phyloP scores from a whole-genome alignment of 2,797 vertebrate species.

The Trematomus bernacchii region DNA sequence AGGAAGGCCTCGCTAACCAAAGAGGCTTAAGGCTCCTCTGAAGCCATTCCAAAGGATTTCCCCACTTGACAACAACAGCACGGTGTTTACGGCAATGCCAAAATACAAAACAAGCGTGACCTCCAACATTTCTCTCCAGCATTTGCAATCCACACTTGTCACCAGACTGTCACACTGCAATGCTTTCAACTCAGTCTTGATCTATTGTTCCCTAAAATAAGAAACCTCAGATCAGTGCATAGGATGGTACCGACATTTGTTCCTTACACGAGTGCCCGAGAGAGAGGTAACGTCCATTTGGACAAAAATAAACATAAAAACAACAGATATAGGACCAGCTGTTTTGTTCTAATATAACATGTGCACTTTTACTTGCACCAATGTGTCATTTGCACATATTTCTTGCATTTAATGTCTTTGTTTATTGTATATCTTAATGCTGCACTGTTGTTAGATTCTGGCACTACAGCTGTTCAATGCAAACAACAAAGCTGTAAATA shows the following conservation, averaged over 20 bases:
- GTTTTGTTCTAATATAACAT: too few relatives aligned
- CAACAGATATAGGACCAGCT: not conserved
- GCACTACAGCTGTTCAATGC: too few relatives aligned
- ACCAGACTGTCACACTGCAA: conserved; percentile 78
- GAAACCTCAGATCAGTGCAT: conserved; percentile 17
- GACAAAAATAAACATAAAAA: not conserved
- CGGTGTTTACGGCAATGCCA: conserved; percentile 81
- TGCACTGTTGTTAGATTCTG: too few relatives aligned
- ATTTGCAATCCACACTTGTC: conserved; percentile 81
- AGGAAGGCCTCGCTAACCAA: conserved; percentile 79
- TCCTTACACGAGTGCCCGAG: conserved; percentile 48
- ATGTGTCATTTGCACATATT: too few relatives aligned
- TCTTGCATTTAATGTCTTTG: too few relatives aligned
- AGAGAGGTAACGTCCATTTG: conserved; percentile 33
- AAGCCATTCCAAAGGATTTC: conserved; percentile 87
- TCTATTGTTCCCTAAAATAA: conserved; percentile 55
- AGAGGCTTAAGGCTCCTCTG: conserved; percentile 85
- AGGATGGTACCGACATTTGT: conserved; percentile 28
- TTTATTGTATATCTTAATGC: too few relatives aligned
- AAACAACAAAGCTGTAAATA: too few relatives aligned
- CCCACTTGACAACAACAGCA: conserved; percentile 81
- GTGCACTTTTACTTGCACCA: too few relatives aligned
- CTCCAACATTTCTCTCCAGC: conserved; percentile 74
- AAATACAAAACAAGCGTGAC: conserved; percentile 82
- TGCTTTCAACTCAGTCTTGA: conserved; percentile 76